A percentile compares a stretch with the other conserved stretches of the same genome.
These are phyloP conservation scores for Bombus ignitus DNA, from an alignment of 1,140 invertebrate genomes.

Conservation along the genomic window DNA sequence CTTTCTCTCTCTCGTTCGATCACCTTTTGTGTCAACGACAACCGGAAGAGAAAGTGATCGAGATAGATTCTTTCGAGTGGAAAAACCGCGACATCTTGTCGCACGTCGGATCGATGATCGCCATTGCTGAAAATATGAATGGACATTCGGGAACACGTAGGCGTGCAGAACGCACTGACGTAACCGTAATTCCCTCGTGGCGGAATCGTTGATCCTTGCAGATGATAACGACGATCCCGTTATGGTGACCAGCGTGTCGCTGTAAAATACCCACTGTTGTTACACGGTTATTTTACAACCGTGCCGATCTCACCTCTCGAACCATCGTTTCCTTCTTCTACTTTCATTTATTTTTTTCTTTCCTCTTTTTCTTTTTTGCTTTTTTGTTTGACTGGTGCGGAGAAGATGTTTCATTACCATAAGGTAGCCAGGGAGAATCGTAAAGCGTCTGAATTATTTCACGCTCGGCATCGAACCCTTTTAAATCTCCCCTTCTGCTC, in stretches of 20 bases:
- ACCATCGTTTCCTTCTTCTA: background rate
- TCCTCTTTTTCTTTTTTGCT: background rate
- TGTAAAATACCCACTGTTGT: slow-evolving; percentile 1
- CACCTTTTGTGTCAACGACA: slow-evolving; percentile 59
- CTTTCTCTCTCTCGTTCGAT: background rate
- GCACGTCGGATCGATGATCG: slow-evolving; percentile 50
- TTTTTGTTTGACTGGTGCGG: background rate
- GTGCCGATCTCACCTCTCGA: background rate
- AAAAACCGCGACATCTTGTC: slow-evolving; percentile 48
- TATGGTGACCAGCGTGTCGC: background rate
- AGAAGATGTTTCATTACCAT: slow-evolving; percentile 17
- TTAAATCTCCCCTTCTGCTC: slow-evolving; percentile 10
- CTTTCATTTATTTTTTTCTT: background rate
- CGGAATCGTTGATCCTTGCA: slow-evolving; percentile 19
- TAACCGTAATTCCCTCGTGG: slow-evolving; percentile 21
- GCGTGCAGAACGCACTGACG: slow-evolving; percentile 24
- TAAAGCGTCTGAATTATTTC: slow-evolving; percentile 42
- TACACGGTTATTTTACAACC: slow-evolving; percentile 30
- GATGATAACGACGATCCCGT: slow-evolving; percentile 37
- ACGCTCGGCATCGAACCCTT: background rate
- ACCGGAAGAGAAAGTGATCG: slow-evolving; percentile 70
- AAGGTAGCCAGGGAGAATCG: slow-evolving; percentile 12
- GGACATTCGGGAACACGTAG: slow-evolving; percentile 33
- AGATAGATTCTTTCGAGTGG: slow-evolving; percentile 4
- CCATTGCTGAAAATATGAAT: background rate